Evolutionary conservation across 2,113 vertebrate genomes (phyloP), one percentile per base, ranked within the genome.

Genomic region (Balaenoptera acutorostrata): DNA sequence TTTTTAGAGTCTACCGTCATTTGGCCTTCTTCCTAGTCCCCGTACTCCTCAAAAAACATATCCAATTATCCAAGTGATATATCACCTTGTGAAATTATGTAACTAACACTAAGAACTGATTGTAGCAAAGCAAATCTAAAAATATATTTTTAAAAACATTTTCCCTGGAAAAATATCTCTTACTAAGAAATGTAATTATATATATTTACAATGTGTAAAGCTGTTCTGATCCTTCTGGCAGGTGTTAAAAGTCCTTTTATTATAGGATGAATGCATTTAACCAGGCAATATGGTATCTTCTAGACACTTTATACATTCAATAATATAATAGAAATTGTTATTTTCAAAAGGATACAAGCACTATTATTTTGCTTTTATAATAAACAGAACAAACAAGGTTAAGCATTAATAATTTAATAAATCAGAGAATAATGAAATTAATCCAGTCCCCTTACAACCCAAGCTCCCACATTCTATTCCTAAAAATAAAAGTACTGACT

Each of bases 171-270:
- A 77, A 90, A 57, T 36, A 23, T 75, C 41, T 39, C 95, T 97
- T 94, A 95, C 1, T 86, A 57, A 90, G 74, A 44, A 97, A 29
- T 83, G 55, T 18, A 90, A 72, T 66, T 13, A 96, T 93, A 77
- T 29, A 90, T 83, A 61, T 74, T 96, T 97, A 92, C 57, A 98
- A 93, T 82, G n/a, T 64, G 49, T 64, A 95, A 98, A 97, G 80
- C 33, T 66, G 33, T 96, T 95, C 91, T 93, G 69, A 85, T 94
- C 82, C 88, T 89, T 90, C 63, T 85, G 46, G 71, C 74, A 97
- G 92, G 71, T 97, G 80, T 93, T 92, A 97, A 96, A 97, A 97
- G 96, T 87, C 27, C 55, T 93, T 93, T 95, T 94, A 94, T 74
- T 95, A 89, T 57, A 95, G 33, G 12, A 96, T 86, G n/a, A 95